phyloP scores from a whole-genome alignment of 2,113 vertebrate species.

The Vireo altiloquus region DNA sequence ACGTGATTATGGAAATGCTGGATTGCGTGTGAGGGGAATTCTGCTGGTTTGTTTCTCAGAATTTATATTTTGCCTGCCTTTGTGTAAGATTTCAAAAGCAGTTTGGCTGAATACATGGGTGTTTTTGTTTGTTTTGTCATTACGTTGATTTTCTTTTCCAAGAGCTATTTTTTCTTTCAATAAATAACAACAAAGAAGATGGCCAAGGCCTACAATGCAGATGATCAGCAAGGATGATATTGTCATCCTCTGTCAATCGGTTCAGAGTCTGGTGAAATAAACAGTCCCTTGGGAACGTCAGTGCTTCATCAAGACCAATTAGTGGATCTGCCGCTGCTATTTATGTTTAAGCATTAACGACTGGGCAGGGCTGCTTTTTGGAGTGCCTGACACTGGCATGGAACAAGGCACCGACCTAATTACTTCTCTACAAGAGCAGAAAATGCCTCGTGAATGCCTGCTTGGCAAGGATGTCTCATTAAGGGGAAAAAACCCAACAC shows the following conservation, averaged over 20 bases:
- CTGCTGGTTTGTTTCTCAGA: conserved; percentile 61
- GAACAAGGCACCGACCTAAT: conserved; percentile 81
- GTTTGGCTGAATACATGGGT: conserved; percentile 34
- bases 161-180: conserved; percentile 62
- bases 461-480: conserved; percentile 83
- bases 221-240: conserved; percentile 67
- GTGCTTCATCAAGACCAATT: conserved; percentile 79
- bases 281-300: conserved; percentile 73
- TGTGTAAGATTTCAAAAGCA: conserved; percentile 68
- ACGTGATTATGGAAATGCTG: conserved; percentile 4
- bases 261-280: conserved; percentile 73
- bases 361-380: conserved; percentile 75
- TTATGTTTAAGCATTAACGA: conserved; percentile 77
- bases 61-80: conserved; percentile 61
- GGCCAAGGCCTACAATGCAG: conserved; percentile 20
- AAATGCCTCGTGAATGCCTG: conserved; percentile 77
- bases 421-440: conserved; percentile 77
- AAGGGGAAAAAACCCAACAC: conserved; percentile 67
- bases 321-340: conserved; percentile 72
- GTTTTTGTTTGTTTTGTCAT: conserved; percentile 56
- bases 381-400: conserved; percentile 72
- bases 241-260: conserved; percentile 64
- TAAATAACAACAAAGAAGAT: conserved; percentile 58
- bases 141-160: conserved; percentile 51
- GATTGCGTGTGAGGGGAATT: conserved; percentile 48